Conservation (phyloP, 2,797 vertebrate genomes). For the Cossypha polioptera region DNA sequence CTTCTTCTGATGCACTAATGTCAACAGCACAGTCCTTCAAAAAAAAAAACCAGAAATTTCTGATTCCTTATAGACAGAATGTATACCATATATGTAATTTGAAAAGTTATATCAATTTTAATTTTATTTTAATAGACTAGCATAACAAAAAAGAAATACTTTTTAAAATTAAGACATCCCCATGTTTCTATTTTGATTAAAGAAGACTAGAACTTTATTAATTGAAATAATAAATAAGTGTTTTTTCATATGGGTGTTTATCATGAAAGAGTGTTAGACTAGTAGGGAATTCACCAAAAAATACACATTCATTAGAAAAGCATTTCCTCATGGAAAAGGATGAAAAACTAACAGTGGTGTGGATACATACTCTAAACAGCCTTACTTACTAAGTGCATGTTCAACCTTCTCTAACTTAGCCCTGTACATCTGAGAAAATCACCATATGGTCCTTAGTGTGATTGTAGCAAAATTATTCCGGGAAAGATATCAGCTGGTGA, state of each 20-base stretch:
- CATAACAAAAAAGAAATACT: neutral
- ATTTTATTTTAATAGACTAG: neutral
- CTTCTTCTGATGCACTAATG: neutral
- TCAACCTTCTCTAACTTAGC: neutral
- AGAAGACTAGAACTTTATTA: neutral
- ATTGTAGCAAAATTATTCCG: neutral
- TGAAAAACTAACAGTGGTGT: neutral
- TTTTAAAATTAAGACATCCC: neutral
- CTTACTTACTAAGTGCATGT: neutral
- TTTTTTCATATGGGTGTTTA: neutral
- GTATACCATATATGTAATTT: neutral
- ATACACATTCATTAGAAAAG: neutral
- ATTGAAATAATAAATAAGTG: neutral
- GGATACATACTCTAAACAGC: neutral
- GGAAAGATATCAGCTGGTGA: neutral
- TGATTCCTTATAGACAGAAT: neutral
- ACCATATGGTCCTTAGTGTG: neutral
- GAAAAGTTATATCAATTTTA: neutral
- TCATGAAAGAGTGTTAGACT: neutral
- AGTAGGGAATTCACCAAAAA: neutral
- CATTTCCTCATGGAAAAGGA: neutral
- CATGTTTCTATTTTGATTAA: neutral
- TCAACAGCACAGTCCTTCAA: neutral
- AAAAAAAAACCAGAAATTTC: neutral
- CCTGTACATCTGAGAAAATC: neutral